Conservation (phyloP, 2,888 invertebrate genomes). For the Camponotus fellah region DNA sequence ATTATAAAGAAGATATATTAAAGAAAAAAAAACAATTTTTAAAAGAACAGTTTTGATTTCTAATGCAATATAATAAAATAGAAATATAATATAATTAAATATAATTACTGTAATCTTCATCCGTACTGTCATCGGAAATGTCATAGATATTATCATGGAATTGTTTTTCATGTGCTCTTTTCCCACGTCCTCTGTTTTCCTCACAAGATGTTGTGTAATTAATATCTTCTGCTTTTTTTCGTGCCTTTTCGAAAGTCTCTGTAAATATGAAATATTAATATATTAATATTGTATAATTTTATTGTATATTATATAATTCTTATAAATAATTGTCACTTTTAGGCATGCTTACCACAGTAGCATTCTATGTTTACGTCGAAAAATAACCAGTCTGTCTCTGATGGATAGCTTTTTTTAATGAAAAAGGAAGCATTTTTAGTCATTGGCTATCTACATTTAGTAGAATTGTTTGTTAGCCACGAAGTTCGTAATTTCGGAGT, state of each 20-base stretch:
- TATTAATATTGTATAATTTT: slow-evolving; percentile 8
- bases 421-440: not conserved
- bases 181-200: not conserved
- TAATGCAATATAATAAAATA: not conserved
- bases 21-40: not conserved
- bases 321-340: not conserved
- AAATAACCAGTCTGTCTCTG: not conserved
- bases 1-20: no score
- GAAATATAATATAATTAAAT: not conserved
- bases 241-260: not conserved
- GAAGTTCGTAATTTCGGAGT: slow-evolving; percentile 3
- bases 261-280: not conserved
- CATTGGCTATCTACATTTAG: not conserved
- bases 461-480: not conserved
- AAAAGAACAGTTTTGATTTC: not conserved
- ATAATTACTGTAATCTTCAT: not conserved
- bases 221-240: not conserved
- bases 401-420: not conserved
- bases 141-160: not conserved
- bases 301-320: not conserved
- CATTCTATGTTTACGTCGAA: not conserved
- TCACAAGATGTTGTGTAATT: not conserved
- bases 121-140: not conserved
- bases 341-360: slow-evolving; percentile 5
- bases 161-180: not conserved